A percentile compares a stretch with the other conserved stretches of the same genome.
phyloP scores from a whole-genome alignment of 2,113 vertebrate species.

The Pachypanchax playfairii region DNA sequence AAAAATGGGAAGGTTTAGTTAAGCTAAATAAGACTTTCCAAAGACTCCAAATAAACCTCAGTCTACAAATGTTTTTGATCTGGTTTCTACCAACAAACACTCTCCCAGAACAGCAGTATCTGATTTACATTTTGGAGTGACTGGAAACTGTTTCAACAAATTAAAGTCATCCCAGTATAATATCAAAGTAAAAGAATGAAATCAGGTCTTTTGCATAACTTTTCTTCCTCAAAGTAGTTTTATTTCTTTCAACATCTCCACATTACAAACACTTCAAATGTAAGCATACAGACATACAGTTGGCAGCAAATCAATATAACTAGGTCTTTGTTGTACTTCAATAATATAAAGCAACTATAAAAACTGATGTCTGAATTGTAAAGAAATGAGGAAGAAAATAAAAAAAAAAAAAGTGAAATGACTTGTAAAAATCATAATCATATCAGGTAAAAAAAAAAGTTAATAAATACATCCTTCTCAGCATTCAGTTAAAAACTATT shows the following conservation, averaged over 20 bases:
- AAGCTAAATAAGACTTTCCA: slow-evolving; percentile 21
- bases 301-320: slow-evolving; percentile 99
- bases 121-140: not conserved
- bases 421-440: slow-evolving; percentile 99
- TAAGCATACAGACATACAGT: slow-evolving; percentile 99
- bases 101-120: slow-evolving; percentile 16
- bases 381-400: slow-evolving; percentile 98
- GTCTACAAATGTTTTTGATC: slow-evolving; percentile 65
- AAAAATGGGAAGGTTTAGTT: slow-evolving; percentile 2
- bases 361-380: slow-evolving; percentile 95
- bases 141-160: not conserved
- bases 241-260: slow-evolving; percentile 99
- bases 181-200: too few species aligned
- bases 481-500: slow-evolving; percentile 99
- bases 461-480: slow-evolving; percentile 99
- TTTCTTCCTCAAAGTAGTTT: slow-evolving; percentile 89
- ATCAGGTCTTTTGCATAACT: too few species aligned
- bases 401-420: slow-evolving; percentile 99
- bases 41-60: slow-evolving; percentile 39
- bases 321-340: slow-evolving; percentile 90
- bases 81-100: slow-evolving; percentile 34
- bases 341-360: slow-evolving; percentile 99
- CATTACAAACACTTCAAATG: slow-evolving; percentile 99
- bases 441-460: slow-evolving; percentile 94
- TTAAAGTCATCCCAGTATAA: too few species aligned